phyloP scores from a whole-genome alignment of 2,113 vertebrate genomes.

The Azemiops feae region DNA sequence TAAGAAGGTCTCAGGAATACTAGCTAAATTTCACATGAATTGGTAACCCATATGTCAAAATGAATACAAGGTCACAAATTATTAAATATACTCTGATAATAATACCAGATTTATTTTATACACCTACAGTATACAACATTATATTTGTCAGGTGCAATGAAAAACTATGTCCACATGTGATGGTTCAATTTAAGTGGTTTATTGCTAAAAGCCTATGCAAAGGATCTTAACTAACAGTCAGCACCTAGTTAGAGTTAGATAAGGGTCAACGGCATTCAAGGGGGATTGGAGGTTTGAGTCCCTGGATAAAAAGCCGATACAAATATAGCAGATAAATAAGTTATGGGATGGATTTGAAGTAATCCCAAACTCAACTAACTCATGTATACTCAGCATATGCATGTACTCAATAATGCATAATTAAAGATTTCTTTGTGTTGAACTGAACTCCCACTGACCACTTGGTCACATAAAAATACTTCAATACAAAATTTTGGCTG shows the following conservation, averaged over 20 bases:
- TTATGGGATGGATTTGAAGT: not conserved
- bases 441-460: not conserved
- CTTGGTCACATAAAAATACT: not conserved
- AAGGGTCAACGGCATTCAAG: too few species aligned
- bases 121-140: conserved; percentile 5
- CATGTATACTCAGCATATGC: not conserved
- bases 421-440: not conserved
- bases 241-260: too few species aligned
- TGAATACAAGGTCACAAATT: conserved; percentile 36
- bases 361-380: not conserved
- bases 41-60: conserved; percentile 26
- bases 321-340: not conserved
- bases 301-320: not conserved
- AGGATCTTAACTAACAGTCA: too few species aligned
- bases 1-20: conserved; percentile 31
- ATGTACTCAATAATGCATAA: not conserved
- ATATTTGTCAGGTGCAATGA: conserved; percentile 3
- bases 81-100: conserved; percentile 39
- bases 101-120: not conserved
- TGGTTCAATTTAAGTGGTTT: too few species aligned
- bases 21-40: not conserved
- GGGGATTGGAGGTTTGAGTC: not conserved
- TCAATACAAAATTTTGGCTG: not conserved
- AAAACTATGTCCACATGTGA: too few species aligned
- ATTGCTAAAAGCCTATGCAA: too few species aligned